Evolutionary conservation across 2,797 vertebrate species (phyloP).

Genomic region (Silurus aristotelis): DNA sequence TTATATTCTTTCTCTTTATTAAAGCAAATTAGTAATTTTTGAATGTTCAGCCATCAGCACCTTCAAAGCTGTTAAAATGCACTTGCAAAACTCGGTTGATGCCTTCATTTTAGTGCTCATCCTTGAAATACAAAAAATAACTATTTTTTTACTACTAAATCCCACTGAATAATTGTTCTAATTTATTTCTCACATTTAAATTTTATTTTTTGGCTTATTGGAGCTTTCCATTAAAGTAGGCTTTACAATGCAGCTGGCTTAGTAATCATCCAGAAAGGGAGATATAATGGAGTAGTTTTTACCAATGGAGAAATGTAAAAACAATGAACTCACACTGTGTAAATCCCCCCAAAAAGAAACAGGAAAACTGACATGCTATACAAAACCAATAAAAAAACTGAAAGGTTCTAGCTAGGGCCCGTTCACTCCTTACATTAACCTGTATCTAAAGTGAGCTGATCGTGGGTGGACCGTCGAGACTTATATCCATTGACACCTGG

Average conservation of each 20-base stretch:
- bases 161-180: neutral
- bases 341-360: neutral
- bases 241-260: neutral
- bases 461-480: neutral
- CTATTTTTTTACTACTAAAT: neutral
- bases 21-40: neutral
- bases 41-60: neutral
- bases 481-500: neutral
- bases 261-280: constrained; percentile 6
- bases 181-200: neutral
- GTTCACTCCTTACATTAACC: neutral
- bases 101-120: neutral
- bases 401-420: neutral
- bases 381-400: neutral
- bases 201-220: neutral
- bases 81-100: neutral
- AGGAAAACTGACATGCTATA: constrained; percentile 2
- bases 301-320: neutral
- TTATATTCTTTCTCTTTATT: too few relatives aligned
- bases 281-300: constrained; percentile 1
- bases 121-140: neutral
- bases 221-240: neutral
- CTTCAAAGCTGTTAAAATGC: neutral
- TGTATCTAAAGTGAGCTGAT: neutral
- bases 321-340: constrained; percentile 2